A percentile compares a stretch with the other conserved stretches of the same genome.
These are phyloP conservation scores for Halcyon chelicuti DNA, from an alignment of 2,797 vertebrate species.

Conservation along the genomic window DNA sequence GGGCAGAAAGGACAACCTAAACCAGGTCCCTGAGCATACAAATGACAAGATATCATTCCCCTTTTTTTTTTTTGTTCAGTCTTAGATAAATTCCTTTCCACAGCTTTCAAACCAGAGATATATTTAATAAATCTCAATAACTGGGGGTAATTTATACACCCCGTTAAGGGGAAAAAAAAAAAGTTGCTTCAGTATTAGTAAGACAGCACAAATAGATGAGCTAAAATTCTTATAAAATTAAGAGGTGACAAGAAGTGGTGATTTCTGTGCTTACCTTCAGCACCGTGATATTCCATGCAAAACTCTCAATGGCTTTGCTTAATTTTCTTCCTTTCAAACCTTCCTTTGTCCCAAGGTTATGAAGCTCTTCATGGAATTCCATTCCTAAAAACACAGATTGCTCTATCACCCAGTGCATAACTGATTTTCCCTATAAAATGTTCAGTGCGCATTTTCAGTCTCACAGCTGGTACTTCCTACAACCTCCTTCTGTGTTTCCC, in stretches of 20 bases:
- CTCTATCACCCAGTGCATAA: neutral
- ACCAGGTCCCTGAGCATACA: neutral
- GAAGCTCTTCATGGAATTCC: constrained; percentile 94
- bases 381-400: constrained; percentile 83
- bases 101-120: neutral
- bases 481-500: neutral
- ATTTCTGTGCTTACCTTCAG: constrained; percentile 86
- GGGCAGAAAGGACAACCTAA: neutral
- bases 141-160: neutral
- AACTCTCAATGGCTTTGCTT: constrained; percentile 86
- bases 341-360: constrained; percentile 91
- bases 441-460: neutral
- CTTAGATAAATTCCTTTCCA: neutral
- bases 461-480: neutral
- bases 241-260: neutral
- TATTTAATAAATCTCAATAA: neutral
- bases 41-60: neutral
- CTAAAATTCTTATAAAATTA: neutral
- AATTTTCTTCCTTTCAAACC: constrained; percentile 88
- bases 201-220: neutral
- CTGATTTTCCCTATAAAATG: neutral
- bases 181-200: neutral
- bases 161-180: neutral
- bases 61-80: neutral
- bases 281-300: constrained; percentile 98